Base-by-base conservation (phyloP, 2,888 invertebrate species). In the Bruchidius siliquastri region DNA sequence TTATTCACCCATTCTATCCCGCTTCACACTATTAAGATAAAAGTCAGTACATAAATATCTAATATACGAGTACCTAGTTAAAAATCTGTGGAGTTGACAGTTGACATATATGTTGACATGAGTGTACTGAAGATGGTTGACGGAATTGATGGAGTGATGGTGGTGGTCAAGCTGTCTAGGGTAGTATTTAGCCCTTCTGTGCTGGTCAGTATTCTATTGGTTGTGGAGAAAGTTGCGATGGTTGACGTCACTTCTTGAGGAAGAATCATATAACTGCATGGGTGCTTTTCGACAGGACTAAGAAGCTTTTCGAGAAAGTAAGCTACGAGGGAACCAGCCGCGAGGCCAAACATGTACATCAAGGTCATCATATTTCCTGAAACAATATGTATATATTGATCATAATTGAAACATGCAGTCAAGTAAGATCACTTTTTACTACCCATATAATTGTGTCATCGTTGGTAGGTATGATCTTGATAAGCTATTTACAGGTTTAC, bases 311-410 rank as follows among this genome's bases (percentile, higher is more conserved):
- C 86, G 76, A 97, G 88, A 21, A 94, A 88, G 82, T 96, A 97
- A 0, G 96, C 96, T 72, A 95, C 91, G 21, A 95, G 86, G 0
- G 96, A 94, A 0, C 97, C 97, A 0, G 93, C 90, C 0, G 96
- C 93, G 71, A 97, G 88, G 0, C 96, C 97, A 67, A 95, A 91
- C 85, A 94, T 96, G 87, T 97, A 97, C 0, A 96, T 94, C 0
- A 97, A 85, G 0, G 96, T 97, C 96, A 97, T 97, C 86, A 97
- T 94, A 84, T 97, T 97, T 71, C 95, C 95, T 94, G 66, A 49
- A 87, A 68, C 85, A 86, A 49, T 8, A 49, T 49, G 49, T 49
- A 26, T n/a, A n/a, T n/a, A n/a, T n/a, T n/a, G n/a, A n/a, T n/a
- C n/a, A n/a, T n/a, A n/a, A n/a, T n/a, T n/a, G n/a, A n/a, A n/a